Base-by-base conservation (phyloP, 2,113 vertebrate species). In the Zosterops lateralis region DNA sequence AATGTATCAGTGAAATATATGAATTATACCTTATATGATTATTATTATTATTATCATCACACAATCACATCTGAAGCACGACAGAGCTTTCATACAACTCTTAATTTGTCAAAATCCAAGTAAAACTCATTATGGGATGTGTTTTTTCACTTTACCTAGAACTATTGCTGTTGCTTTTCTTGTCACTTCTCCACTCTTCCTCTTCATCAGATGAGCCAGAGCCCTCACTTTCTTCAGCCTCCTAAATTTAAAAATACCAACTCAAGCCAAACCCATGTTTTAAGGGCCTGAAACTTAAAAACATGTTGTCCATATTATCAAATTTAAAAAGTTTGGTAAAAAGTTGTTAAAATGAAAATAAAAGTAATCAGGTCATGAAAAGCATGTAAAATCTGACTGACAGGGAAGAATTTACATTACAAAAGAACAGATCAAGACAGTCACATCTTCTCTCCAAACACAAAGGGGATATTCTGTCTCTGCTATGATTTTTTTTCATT, bases 111-210 rank as follows among this genome's bases (percentile, higher is more conserved):
- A 90, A 71, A 58, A 79, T 25, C 74, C 31, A 64, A 42, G 14
- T 24, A n/a, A 50, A 70, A 79, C 7, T 57, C 5, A 8, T 31
- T 51, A 76, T 57, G 12, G 16, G 11, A 42, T 60, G 22, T 82
- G 9, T 32, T 72, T 83, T 14, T 45, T 61, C 8, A 31, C 60
- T 89, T 56, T 98, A 99, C 99, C 99, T 99, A 25, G 98, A 98
- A 85, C 98, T 98, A 89, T 98, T 96, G 62, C 96, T 98, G 67
- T 97, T 98, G 93, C 98, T 99, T 60, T 98, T 99, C 97, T 95
- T 96, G 64, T 98, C 99, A 97, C 98, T 99, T 50, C 96, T 99
- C 99, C 99, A 99, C 68, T 99, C 98, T 19, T 99, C 98, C 36
- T 98, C 98, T 64, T 99, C 98, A 77, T 98, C 98, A 36, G 98